These are phyloP conservation scores for Tauraco erythrolophus DNA, from an alignment of 2,113 vertebrate species.

Conservation along the genomic window DNA sequence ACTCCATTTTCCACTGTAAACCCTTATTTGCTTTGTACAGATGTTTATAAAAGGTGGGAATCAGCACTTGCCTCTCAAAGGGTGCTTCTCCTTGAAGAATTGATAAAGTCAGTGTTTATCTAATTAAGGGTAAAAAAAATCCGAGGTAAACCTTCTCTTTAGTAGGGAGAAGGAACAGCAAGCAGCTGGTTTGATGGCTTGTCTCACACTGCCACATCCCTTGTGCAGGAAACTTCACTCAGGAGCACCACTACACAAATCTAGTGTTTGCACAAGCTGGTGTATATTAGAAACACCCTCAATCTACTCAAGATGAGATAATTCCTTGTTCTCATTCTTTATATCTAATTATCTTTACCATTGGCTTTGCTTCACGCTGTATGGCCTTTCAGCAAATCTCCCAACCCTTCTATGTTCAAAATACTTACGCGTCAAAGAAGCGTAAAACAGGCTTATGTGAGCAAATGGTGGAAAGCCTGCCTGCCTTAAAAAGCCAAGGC, in stretches of 20 bases:
- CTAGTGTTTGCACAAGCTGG: background rate
- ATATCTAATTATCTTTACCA: background rate
- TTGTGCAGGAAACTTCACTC: fast-evolving
- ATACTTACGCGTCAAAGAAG: background rate
- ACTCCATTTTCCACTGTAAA: background rate
- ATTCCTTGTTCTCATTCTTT: background rate
- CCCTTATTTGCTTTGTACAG: background rate
- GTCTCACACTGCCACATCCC: background rate
- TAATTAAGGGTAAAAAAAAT: background rate
- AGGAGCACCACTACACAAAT: fast-evolving
- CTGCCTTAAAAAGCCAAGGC: background rate
- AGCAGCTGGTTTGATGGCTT: background rate
- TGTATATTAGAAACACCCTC: background rate
- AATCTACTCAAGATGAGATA: fast-evolving
- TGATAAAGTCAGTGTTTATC: constrained; percentile 27
- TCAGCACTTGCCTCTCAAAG: background rate
- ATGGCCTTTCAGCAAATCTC: background rate
- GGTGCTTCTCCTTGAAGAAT: background rate
- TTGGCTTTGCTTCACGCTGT: background rate
- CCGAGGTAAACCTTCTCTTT: background rate
- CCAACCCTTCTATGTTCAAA: background rate
- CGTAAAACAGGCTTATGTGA: background rate
- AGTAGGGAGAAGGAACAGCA: background rate
- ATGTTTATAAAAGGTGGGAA: background rate
- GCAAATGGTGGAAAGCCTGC: background rate